Evolutionary conservation across 2,797 vertebrate species (phyloP).

Genomic region (Prionace glauca): DNA sequence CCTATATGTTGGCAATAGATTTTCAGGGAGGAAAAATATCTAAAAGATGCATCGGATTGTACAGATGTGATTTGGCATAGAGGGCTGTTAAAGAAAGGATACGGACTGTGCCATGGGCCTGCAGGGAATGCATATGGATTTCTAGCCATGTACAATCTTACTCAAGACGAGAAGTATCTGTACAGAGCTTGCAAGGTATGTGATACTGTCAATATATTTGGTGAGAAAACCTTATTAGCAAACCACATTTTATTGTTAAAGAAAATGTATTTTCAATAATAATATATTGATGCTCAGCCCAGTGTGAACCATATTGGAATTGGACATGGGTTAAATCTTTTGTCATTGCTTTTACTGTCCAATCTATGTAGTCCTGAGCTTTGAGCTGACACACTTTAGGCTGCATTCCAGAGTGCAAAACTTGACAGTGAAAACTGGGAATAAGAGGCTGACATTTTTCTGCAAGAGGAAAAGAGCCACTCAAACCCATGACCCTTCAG

Average conservation of each 20-base stretch:
- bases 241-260: not conserved
- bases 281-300: not conserved
- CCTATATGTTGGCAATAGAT: conserved; percentile 54
- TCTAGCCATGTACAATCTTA: conserved; percentile 77
- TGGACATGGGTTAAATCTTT: not conserved
- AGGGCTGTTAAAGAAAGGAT: conserved; percentile 87
- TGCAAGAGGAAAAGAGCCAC: not conserved
- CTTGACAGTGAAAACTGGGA: not conserved
- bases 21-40: conserved; percentile 75
- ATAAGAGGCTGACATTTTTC: not conserved
- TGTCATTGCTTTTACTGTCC: not conserved
- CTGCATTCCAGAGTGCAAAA: not conserved
- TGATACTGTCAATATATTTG: not conserved
- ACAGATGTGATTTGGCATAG: conserved; percentile 82
- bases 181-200: conserved; percentile 88
- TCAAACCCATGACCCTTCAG: not conserved
- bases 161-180: conserved; percentile 75
- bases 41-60: conserved; percentile 71
- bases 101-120: conserved; percentile 83
- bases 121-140: conserved; percentile 89
- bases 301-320: not conserved
- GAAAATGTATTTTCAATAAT: not conserved
- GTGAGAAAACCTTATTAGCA: not conserved
- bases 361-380: not conserved
- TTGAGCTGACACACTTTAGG: not conserved